A percentile compares a stretch with the other conserved stretches of the same genome.
phyloP scores from a whole-genome alignment of 37 sponge, comb jelly and placozoan genomes.

The Hexactinellida sp. region DNA sequence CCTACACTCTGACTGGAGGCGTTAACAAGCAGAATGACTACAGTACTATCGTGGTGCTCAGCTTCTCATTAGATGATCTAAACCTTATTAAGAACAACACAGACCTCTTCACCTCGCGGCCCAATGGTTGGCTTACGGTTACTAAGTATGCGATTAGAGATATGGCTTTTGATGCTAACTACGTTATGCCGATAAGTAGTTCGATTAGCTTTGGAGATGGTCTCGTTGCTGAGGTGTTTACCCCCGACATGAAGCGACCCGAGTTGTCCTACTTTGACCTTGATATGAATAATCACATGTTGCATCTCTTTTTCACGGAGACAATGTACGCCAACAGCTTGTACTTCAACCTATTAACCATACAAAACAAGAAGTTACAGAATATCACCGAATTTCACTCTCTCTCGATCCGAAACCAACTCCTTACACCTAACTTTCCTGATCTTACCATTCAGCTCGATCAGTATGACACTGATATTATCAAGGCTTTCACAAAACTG shows the following conservation, averaged over 20 bases:
- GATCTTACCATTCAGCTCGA: conserved; percentile 48
- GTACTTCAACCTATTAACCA: conserved; percentile 40
- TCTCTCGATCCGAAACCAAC: neutral
- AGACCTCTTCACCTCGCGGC: conserved; percentile 43
- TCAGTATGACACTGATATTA: conserved; percentile 45
- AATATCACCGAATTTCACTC: conserved; percentile 21
- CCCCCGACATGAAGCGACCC: conserved; percentile 46
- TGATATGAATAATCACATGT: conserved; percentile 43
- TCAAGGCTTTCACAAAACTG: conserved; percentile 57
- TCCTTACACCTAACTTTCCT: conserved; percentile 34
- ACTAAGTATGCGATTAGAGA: conserved; percentile 64
- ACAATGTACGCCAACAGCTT: conserved; percentile 54
- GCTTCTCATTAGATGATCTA: conserved; percentile 52
- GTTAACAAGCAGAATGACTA: conserved; percentile 23
- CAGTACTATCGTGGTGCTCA: conserved; percentile 48
- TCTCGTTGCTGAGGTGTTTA: conserved; percentile 34
- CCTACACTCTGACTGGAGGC: conserved; percentile 61
- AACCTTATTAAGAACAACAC: conserved; percentile 75
- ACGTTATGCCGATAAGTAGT: conserved; percentile 33
- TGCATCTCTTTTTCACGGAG: conserved; percentile 72
- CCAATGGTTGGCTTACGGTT: conserved; percentile 64
- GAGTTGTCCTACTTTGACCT: conserved; percentile 60
- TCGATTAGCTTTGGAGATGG: conserved; percentile 37
- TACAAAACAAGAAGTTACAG: conserved; percentile 43
- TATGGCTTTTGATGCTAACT: conserved; percentile 64